Conservation (phyloP, 2,888 invertebrate species). For the Axea sp. region DNA sequence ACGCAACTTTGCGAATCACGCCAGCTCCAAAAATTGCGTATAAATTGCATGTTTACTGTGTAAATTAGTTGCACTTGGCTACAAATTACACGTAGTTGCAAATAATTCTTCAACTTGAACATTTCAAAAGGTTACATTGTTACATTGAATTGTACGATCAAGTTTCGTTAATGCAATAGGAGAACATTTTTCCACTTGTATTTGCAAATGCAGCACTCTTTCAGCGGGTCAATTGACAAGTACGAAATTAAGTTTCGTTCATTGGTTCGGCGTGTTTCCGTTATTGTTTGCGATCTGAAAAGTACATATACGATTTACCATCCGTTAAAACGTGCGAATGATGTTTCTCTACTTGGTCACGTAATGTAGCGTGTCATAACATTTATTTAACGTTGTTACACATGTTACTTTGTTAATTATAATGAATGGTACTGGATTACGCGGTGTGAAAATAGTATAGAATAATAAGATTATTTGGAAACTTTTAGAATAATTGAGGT, state of each 20-base stretch:
- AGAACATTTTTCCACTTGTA: no score
- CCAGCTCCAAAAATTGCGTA: slow-evolving; percentile 19
- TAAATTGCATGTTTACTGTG: slow-evolving; percentile 21
- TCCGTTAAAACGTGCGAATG: not conserved
- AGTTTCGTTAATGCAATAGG: no score
- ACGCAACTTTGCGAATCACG: slow-evolving; percentile 32
- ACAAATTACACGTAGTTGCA: no score
- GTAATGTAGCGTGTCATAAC: slow-evolving; percentile 21
- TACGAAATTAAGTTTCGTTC: slow-evolving; percentile 24
- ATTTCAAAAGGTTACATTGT: no score
- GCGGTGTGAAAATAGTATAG: not conserved
- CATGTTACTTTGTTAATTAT: no score
- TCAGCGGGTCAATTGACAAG: slow-evolving; percentile 7
- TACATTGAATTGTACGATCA: no score
- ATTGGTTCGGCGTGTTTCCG: slow-evolving; percentile 18
- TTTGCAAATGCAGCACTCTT: not conserved
- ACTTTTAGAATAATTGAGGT: no score
- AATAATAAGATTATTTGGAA: no score
- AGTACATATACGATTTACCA: slow-evolving; percentile 14
- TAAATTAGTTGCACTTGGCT: slow-evolving; percentile 12
- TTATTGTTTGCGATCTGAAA: slow-evolving; percentile 18
- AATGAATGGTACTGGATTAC: not conserved
- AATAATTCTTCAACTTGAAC: no score
- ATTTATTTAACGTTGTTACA: slow-evolving; percentile 25
- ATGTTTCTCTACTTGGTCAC: slow-evolving; percentile 10